Base-by-base conservation (phyloP, 2,113 vertebrate species). In the Ibidorhyncha struthersii region DNA sequence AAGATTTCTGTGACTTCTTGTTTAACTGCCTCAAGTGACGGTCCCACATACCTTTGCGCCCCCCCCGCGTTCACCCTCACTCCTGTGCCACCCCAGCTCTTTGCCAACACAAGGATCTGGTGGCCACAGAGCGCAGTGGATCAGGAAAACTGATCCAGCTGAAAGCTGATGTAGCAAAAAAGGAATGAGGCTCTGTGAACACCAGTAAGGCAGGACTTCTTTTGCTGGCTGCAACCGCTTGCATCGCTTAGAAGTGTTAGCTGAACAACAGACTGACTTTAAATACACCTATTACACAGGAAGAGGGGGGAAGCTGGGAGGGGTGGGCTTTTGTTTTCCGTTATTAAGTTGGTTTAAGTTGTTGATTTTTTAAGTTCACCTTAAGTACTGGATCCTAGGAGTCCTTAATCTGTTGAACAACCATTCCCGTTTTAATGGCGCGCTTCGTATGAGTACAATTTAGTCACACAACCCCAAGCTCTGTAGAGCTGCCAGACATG, bases 401-500 rank as follows among this genome's bases (percentile, higher is more conserved):
- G 67, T 74, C 61, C 76, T 71, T 81, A 74, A 86, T 86, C 63
- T 81, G 59, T 70, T 70, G 59, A 92, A 78, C 45, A 86, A 52
- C 36, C 25, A 2, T 91, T 87, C 66, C 72, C 4, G 2, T 92
- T 96, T 94, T 76, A 95, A 86, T 72, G 40, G 61, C 69, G 67
- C 61, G 72, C 52, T 86, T 91, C 83, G 58, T 43, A 53, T 0
- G 4, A 96, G 61, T 41, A 79, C 52, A 94, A 53, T 86, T 94
- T 70, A 95, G 50, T 92, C 90, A 88, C 55, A 95, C 59, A 93
- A 67, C 65, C 65, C 70, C 70, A 78, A 90, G 81, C 41, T 94
- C 78, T 69, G 56, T 10, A 69, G 73, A 90, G 82, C 78, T 96
- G 93, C 70, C 93, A 96, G 85, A 94, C 89, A 89, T 72, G 81